Conservation (phyloP, 2,797 vertebrate species). For the Pyrocephalus nanus region DNA sequence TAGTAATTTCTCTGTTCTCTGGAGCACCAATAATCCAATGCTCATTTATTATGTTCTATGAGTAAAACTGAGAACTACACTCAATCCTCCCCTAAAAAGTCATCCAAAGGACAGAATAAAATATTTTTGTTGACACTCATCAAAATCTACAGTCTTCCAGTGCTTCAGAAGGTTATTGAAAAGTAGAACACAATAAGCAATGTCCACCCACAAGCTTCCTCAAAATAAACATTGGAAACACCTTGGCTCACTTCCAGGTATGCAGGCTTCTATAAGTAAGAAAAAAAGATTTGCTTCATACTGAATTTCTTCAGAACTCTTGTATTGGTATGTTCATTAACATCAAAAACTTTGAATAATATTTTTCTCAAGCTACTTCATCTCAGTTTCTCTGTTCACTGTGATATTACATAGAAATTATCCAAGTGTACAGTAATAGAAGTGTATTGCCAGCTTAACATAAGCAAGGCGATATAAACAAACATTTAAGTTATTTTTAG, state of each 20-base stretch:
- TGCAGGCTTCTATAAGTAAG: neutral
- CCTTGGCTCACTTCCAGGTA: neutral
- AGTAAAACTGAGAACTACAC: neutral
- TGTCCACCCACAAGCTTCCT: neutral
- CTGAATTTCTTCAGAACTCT: neutral
- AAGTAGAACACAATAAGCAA: neutral
- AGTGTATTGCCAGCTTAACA: neutral
- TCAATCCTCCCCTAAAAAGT: neutral
- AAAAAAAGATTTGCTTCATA: neutral
- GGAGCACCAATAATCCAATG: neutral
- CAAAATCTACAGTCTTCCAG: neutral
- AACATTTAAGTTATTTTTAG: neutral
- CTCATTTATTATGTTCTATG: neutral
- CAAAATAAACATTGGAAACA: neutral
- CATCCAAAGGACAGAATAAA: neutral
- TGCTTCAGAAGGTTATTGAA: neutral
- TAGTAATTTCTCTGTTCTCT: neutral
- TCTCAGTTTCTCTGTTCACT: neutral
- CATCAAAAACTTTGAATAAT: neutral
- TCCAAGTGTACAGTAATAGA: neutral
- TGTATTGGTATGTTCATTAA: neutral
- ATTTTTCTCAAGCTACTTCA: neutral
- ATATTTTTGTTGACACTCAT: neutral
- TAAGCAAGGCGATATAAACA: neutral
- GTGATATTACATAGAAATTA: neutral